Conservation (phyloP, 1,140 invertebrate genomes). For the Glossosoma conforme region DNA sequence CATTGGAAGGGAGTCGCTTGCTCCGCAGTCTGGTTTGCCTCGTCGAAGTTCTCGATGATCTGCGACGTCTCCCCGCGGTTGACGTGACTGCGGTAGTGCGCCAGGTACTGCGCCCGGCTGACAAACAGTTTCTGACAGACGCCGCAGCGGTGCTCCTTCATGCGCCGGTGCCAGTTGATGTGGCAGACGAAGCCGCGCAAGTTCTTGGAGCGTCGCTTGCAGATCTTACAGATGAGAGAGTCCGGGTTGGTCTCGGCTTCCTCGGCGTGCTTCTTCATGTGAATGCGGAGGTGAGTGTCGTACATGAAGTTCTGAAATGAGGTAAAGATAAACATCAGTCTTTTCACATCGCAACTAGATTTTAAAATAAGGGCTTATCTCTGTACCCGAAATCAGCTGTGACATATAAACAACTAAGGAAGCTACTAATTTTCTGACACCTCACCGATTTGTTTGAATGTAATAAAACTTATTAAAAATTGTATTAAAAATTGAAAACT, state of each 20-base stretch:
- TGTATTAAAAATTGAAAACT: no score
- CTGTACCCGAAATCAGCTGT: conserved; percentile 4
- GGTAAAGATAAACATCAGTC: conserved; percentile 13
- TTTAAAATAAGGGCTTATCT: no score
- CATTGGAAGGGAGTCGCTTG: conserved; percentile 35
- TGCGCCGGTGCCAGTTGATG: conserved; percentile 46
- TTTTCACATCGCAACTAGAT: no score
- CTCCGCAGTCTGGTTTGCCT: conserved; percentile 26
- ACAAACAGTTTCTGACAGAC: conserved; percentile 46
- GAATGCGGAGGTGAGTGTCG: conserved; percentile 43
- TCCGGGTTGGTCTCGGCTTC: conserved; percentile 41
- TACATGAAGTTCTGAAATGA: conserved; percentile 43
- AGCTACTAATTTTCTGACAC: no score
- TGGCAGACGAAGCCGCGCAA: conserved; percentile 44
- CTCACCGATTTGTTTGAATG: no score
- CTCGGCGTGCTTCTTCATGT: conserved; percentile 45
- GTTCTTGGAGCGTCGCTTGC: conserved; percentile 43
- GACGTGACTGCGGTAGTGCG: conserved; percentile 44
- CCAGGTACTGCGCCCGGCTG: conserved; percentile 40
- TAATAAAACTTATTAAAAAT: no score
- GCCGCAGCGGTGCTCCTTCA: conserved; percentile 44
- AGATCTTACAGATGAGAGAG: conserved; percentile 41
- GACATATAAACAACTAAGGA: no score
- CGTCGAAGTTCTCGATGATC: not conserved
- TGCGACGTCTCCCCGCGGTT: conserved; percentile 29